Base-by-base conservation (phyloP, 2,888 invertebrate species). In the Acleris holmiana region DNA sequence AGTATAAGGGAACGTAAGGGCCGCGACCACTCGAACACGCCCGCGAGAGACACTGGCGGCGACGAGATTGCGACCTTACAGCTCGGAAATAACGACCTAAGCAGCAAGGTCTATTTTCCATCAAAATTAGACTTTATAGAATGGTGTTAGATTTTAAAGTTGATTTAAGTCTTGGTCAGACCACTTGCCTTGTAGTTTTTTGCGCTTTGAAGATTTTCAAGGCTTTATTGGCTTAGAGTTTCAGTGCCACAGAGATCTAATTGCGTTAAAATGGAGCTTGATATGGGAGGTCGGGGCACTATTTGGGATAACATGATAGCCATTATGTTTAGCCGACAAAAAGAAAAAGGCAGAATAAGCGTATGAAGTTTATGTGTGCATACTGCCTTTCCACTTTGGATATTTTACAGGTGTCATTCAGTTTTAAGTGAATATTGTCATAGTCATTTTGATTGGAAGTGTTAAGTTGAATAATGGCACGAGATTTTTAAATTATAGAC, bases 11-110 rank as follows among this genome's bases (percentile, higher is more conserved):
- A 54, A 54, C 65, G 57, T 48, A 75, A 78, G 76, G 73, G 79
- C 19, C 68, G 76, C 67, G 69, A 77, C 80, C 85, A 82, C 88
- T 83, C 75, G 74, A 84, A 88, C 88, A 88, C 88, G 88, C 86
- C 82, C 83, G 72, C 78, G 78, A 78, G 83, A 82, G 77, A 72
- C 69, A 82, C 68, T 69, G 70, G 73, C 77, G 76, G 75, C 69
- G 73, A 69, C 66, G 74, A 71, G 72, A 64, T 51, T 23, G 66
- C 59, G 46, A 67, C 54, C 58, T 49, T 8, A 15, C n/a, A 6
- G 29, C 44, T 13, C 10, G 4, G 5, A 8, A 17, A 10, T 29
- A 19, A 44, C 44, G n/a, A 19, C 25, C 19, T 10, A 19, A 51
- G 21, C n/a, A n/a, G n/a, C n/a, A n/a, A n/a, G 44, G 15, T 44